Conservation (phyloP, 2,888 invertebrate species). For the Athetis lepigone region DNA sequence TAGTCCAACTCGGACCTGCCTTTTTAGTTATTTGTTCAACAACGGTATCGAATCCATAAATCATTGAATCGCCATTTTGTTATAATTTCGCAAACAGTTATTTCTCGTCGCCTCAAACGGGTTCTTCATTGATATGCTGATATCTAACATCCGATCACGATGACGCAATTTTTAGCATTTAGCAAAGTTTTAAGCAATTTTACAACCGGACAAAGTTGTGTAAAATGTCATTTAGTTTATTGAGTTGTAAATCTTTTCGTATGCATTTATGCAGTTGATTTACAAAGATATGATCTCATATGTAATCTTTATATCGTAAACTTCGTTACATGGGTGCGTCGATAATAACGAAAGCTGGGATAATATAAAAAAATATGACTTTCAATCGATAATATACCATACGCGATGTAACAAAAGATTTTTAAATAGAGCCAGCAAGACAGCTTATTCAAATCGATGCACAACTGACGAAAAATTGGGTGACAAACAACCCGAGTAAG, state of each 20-base stretch:
- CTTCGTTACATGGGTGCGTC: too few species aligned
- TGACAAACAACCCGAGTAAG: too few species aligned
- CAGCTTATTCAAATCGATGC: too few species aligned
- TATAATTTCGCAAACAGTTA: conserved; percentile 29
- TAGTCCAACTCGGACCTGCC: too few species aligned
- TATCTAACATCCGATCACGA: conserved; percentile 11
- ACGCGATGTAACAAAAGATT: too few species aligned
- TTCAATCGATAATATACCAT: too few species aligned
- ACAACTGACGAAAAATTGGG: too few species aligned
- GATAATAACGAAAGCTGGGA: background rate
- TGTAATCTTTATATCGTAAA: background rate
- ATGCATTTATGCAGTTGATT: background rate
- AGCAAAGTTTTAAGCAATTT: conserved; percentile 29
- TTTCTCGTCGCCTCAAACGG: conserved; percentile 18
- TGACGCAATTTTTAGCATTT: conserved; percentile 41
- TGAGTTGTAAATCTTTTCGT: background rate
- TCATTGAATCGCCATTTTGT: background rate
- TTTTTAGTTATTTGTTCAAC: background rate
- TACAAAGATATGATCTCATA: background rate
- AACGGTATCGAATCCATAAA: conserved; percentile 32
- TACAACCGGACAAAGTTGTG: conserved; percentile 28
- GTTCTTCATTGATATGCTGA: conserved; percentile 27
- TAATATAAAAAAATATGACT: too few species aligned
- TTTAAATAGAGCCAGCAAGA: too few species aligned
- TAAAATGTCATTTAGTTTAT: conserved; percentile 17